phyloP scores from a whole-genome alignment of 2,888 invertebrate species.

The Ormyrus thymus region DNA sequence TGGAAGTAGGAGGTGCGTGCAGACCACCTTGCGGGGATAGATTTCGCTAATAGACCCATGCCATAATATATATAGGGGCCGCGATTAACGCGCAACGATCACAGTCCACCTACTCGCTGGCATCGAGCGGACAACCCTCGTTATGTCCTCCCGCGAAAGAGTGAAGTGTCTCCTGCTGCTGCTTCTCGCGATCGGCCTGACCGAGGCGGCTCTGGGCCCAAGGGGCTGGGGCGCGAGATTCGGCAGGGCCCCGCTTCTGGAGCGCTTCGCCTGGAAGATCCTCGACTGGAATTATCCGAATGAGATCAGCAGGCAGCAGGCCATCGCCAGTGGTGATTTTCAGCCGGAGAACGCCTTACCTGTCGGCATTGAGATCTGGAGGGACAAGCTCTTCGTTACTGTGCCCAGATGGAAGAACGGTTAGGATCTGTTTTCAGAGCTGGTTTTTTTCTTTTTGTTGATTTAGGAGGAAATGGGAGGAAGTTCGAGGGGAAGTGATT shows the following conservation, averaged over 20 bases:
- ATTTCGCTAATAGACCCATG: constrained; percentile 5
- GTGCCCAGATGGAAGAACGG: constrained; percentile 89
- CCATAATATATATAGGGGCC: constrained; percentile 44
- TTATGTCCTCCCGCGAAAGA: not conserved
- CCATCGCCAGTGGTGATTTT: constrained; percentile 80
- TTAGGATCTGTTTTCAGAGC: constrained; percentile 70
- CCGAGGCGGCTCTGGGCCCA: constrained; percentile 19
- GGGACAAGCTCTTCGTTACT: constrained; percentile 87
- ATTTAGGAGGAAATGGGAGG: too few relatives aligned
- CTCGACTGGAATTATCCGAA: constrained; percentile 87
- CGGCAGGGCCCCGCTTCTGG: constrained; percentile 77
- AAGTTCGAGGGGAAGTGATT: too few relatives aligned
- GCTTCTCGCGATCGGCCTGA: not conserved
- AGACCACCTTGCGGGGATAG: not conserved
- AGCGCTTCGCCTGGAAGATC: constrained; percentile 85
- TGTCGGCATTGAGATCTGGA: constrained; percentile 88
- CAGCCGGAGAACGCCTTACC: constrained; percentile 88
- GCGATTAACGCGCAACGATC: constrained; percentile 15
- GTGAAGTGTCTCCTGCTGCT: constrained; percentile 24
- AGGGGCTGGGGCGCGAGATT: constrained; percentile 63
- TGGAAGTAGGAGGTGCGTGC: too few relatives aligned
- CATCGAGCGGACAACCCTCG: not conserved
- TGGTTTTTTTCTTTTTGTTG: too few relatives aligned
- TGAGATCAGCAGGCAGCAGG: constrained; percentile 79
- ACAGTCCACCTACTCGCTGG: constrained; percentile 16